A percentile compares a stretch with the other conserved stretches of the same genome.
These are phyloP conservation scores for Empis livida DNA, from an alignment of 2,888 invertebrate species.

Conservation along the genomic window DNA sequence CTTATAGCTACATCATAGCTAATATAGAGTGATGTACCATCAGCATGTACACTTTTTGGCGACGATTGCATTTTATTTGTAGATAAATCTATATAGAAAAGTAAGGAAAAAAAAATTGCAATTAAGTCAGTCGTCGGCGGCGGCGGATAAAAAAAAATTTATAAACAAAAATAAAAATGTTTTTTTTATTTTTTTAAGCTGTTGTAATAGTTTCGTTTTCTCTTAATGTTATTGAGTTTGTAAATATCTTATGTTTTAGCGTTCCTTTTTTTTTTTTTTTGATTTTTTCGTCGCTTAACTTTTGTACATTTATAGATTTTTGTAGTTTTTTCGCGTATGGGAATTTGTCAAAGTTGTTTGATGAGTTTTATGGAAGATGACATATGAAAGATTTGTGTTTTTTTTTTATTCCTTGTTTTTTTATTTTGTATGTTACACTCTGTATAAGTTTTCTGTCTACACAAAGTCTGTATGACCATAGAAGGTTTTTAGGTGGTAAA, in stretches of 20 bases:
- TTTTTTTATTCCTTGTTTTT: background rate
- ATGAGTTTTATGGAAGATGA: background rate
- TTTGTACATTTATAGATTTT: background rate
- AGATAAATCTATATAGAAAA: no score
- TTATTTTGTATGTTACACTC: background rate
- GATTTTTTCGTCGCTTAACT: background rate
- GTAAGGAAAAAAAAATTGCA: background rate
- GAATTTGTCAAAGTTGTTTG: background rate
- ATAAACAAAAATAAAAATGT: background rate
- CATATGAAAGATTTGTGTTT: background rate
- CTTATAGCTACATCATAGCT: no score
- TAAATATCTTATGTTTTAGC: background rate
- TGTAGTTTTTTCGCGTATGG: background rate
- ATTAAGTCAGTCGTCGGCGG: slow-evolving; percentile 9
- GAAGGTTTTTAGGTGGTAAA: background rate
- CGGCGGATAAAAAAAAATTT: background rate
- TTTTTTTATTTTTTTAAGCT: background rate
- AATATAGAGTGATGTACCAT: no score
- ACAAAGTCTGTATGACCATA: background rate
- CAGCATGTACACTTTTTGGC: no score
- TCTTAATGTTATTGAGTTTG: background rate
- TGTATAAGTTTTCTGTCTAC: background rate
- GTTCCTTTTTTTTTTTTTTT: background rate
- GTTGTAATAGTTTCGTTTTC: background rate
- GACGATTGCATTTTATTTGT: slow-evolving; percentile 1